Evolutionary conservation across 1,140 invertebrate genomes (phyloP).

Genomic region (Whitmania pigra): DNA sequence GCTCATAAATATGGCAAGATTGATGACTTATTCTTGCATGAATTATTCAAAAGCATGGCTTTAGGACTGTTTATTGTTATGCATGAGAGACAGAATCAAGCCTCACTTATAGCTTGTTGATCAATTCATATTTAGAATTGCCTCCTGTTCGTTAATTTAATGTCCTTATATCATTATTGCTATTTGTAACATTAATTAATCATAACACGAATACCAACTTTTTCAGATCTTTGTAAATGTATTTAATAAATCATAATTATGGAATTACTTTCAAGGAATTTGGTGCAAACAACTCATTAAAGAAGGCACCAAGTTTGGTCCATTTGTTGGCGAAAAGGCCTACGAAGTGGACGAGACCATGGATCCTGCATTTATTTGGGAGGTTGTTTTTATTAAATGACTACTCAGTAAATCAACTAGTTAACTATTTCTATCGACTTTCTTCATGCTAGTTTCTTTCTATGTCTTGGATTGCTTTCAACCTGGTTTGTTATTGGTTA

Average conservation of each 20-base stretch:
- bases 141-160: neutral
- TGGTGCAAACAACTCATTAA: conserved; percentile 23
- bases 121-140: neutral
- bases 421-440: no score
- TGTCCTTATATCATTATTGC: neutral
- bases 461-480: no score
- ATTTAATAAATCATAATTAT: neutral
- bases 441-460: no score
- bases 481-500: no score
- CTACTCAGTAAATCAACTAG: no score
- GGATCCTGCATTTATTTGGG: conserved; percentile 25
- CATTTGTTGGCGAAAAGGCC: conserved; percentile 23
- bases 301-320: conserved; percentile 25
- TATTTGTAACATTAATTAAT: neutral
- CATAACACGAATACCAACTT: neutral
- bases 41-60: no score
- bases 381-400: conserved; percentile 19
- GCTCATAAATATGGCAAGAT: conserved; percentile 14
- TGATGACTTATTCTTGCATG: no score
- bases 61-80: neutral
- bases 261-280: conserved; percentile 19
- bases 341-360: conserved; percentile 21
- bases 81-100: neutral
- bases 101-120: neutral
- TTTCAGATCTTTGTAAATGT: neutral